These are phyloP conservation scores for Psophia crepitans DNA, from an alignment of 2,113 vertebrate genomes.

Conservation along the genomic window DNA sequence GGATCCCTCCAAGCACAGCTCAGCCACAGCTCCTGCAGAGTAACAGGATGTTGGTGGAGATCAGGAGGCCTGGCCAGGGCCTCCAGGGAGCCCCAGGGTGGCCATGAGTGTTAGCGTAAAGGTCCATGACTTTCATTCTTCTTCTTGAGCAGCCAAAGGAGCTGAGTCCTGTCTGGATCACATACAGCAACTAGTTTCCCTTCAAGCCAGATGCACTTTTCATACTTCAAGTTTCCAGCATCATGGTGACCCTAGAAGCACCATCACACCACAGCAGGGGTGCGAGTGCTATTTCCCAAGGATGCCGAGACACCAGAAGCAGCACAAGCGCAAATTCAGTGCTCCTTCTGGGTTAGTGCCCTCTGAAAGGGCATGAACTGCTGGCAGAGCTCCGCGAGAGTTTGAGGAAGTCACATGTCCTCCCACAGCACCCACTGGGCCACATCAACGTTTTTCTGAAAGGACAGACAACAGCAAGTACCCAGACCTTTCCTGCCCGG, in stretches of 20 bases:
- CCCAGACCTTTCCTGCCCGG: background rate
- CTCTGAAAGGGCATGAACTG: background rate
- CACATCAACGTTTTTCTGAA: background rate
- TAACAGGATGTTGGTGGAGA: background rate
- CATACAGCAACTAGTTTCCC: background rate
- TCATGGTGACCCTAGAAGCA: background rate
- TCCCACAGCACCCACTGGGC: background rate
- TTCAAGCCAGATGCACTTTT: background rate
- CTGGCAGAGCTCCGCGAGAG: background rate
- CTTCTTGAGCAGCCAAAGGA: background rate
- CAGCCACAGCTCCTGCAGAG: background rate
- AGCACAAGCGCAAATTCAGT: background rate
- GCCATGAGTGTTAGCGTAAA: background rate
- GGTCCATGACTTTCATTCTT: accelerated
- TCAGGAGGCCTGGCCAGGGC: background rate
- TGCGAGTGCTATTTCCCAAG: background rate
- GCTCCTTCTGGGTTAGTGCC: background rate
- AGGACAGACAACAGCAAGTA: background rate
- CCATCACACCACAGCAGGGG: background rate
- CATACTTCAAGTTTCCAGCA: background rate
- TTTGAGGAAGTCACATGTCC: background rate
- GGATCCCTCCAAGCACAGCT: background rate
- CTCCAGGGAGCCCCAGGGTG: background rate
- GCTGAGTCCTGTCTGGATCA: background rate
- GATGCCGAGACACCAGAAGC: background rate